phyloP scores from a whole-genome alignment of 2,113 vertebrate species.

The Sylvietta virens region DNA sequence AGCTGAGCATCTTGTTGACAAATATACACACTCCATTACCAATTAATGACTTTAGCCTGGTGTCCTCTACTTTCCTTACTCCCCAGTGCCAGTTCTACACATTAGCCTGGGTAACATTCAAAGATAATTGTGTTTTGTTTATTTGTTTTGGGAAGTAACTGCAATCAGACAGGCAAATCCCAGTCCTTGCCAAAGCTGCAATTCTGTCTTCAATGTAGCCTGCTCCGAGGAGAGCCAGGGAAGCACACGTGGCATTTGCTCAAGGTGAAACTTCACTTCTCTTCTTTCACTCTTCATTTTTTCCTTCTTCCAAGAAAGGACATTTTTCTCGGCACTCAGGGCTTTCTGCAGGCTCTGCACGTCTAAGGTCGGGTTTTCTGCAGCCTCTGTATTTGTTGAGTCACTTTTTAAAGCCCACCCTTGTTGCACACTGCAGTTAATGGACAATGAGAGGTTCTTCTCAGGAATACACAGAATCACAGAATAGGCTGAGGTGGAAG shows the following conservation, averaged over 20 bases:
- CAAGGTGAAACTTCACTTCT: neutral
- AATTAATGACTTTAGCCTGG: slow-evolving; percentile 31
- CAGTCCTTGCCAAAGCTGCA: neutral
- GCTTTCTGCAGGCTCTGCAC: neutral
- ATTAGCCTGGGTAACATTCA: slow-evolving; percentile 34
- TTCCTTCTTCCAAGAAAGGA: neutral
- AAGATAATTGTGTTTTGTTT: slow-evolving; percentile 38
- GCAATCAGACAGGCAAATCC: slow-evolving; percentile 41
- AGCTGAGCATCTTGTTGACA: neutral
- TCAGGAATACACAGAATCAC: neutral
- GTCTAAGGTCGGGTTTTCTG: neutral
- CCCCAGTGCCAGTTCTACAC: slow-evolving; percentile 10
- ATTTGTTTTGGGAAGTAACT: slow-evolving; percentile 10
- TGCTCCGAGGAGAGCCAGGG: neutral
- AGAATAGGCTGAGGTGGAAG: neutral
- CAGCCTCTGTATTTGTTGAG: neutral
- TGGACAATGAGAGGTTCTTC: neutral
- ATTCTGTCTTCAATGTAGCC: neutral
- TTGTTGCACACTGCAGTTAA: neutral
- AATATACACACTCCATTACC: slow-evolving; percentile 24
- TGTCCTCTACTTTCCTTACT: slow-evolving; percentile 1
- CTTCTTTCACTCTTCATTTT: neutral
- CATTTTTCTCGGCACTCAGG: neutral
- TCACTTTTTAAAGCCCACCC: neutral
- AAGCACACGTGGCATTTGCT: neutral